phyloP scores from a whole-genome alignment of 2,888 invertebrate species.

The Patella ulyssiponensis region DNA sequence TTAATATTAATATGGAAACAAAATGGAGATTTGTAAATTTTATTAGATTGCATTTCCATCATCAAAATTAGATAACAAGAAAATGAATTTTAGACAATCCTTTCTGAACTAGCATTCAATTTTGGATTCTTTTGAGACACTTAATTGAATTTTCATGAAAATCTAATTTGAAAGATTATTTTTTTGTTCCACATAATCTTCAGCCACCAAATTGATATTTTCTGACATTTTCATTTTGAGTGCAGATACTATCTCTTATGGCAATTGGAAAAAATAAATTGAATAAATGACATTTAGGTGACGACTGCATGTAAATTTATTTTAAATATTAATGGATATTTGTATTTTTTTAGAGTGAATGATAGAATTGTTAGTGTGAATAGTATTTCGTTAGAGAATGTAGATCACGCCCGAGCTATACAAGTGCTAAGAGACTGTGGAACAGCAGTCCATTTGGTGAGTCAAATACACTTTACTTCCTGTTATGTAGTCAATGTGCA shows the following conservation, averaged over 20 bases:
- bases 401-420: conserved; percentile 82
- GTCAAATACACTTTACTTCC: conserved; percentile 27
- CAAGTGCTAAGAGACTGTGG: conserved; percentile 73
- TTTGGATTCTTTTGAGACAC: no score
- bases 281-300: not conserved
- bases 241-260: no score
- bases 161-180: no score
- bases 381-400: conserved; percentile 95
- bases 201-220: not conserved
- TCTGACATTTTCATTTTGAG: no score
- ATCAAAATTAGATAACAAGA: no score
- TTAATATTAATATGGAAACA: no score
- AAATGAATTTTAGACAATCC: no score
- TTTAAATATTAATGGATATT: not conserved
- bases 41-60: no score
- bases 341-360: conserved; percentile 83
- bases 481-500: not conserved
- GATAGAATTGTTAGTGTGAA: conserved; percentile 98
- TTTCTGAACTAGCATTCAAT: no score
- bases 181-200: not conserved
- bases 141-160: no score
- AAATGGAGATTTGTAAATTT: no score
- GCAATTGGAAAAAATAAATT: no score
- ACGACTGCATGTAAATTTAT: not conserved
- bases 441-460: conserved; percentile 66